Evolutionary conservation across 2,797 vertebrate genomes (phyloP), one percentile per base, ranked within the genome.

Genomic region (Tokudaia tokunoshimensis): DNA sequence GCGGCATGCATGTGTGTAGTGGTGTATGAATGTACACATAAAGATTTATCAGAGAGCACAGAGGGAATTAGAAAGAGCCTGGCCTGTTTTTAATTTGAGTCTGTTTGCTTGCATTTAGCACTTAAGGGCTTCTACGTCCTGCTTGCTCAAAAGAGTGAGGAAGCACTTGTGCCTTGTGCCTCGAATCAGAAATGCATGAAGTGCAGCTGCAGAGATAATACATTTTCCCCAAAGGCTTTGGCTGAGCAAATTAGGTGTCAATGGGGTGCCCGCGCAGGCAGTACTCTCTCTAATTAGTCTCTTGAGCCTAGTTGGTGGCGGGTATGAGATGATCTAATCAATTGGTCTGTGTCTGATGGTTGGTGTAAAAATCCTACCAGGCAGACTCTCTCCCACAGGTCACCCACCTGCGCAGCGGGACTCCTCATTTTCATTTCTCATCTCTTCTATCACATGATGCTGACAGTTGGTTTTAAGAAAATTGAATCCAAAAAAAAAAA

Each of bases 211-310:
- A 99, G 98, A 99, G 99, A 99, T 99, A 99, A 99, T 99, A 98
- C 98, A 98, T 99, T 98, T 98, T 99, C 98, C 99, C 99, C 98
- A 98, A 98, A 98, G 99, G 99, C 98, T 98, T 98, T 98, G 98
- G 99, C 99, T 99, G 99, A 99, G 99, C 99, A 99, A 99, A 99
- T 99, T 99, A 99, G 99, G 99, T 99, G 99, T 99, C 99, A 99
- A 99, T 99, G 99, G 99, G 99, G 99, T 99, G 99, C 98, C 99
- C 98, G 98, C 91, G 97, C 99, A 99, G 99, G 99, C 99, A 99
- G 99, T 98, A 98, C 99, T 99, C 98, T 98, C 98, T 98, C 99
- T 99, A 99, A 99, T 99, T 99, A 99, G 99, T 99, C 99, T 99
- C 99, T 98, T 98, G 99, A 99, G 99, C 98, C 99, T 99, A 98